Evolutionary conservation across 2,113 vertebrate species (phyloP), one percentile per base, ranked within the genome.

Genomic region (Nibea albiflora): DNA sequence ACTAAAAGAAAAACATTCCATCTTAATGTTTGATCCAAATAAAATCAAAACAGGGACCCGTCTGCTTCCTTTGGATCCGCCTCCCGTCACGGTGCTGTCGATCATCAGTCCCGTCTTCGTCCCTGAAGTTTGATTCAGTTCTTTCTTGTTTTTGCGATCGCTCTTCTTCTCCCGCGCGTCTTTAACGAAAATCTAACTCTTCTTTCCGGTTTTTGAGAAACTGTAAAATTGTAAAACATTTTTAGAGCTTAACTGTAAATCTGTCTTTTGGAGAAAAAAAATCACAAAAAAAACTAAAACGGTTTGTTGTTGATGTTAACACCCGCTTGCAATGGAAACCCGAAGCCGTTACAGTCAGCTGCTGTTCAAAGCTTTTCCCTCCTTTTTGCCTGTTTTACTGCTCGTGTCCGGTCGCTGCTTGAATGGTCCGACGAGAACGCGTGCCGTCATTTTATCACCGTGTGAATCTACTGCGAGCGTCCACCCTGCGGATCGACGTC

Each of bases 211-310:
- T 85, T 90, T 90, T 85, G 81, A 78, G 82, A 39, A 84, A 91
- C 77, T 93, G 91, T 90, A 92, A 84, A 93, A 92, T 89, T 94
- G 88, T 93, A 93, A 87, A 93, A 91, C 83, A 82, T 87, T 90
- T 92, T 90, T 90, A 76, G 71, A 89, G 75, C 74, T 77, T 87
- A 81, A 85, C 86, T 92, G 88, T 86, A 91, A 87, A 90, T 92
- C 83, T 89, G 84, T 92, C 76, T 87, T 85, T 83, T 79, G 31
- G 52, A 39, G 57, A 80, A 82, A 73, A 9, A 31, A 31, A 31
- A 4, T 4, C 31, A 31, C 31, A 31, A 31, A 31, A 31, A 31
- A 35, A 35, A 20, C 17, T 39, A 24, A 57, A 83, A 72, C 54
- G 65, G 73, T 89, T 87, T 77, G 73, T 83, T 64, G 69, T 86